Evolutionary conservation across 2,113 vertebrate genomes (phyloP), one percentile per base, ranked within the genome.

Genomic region (Oceanites oceanicus): DNA sequence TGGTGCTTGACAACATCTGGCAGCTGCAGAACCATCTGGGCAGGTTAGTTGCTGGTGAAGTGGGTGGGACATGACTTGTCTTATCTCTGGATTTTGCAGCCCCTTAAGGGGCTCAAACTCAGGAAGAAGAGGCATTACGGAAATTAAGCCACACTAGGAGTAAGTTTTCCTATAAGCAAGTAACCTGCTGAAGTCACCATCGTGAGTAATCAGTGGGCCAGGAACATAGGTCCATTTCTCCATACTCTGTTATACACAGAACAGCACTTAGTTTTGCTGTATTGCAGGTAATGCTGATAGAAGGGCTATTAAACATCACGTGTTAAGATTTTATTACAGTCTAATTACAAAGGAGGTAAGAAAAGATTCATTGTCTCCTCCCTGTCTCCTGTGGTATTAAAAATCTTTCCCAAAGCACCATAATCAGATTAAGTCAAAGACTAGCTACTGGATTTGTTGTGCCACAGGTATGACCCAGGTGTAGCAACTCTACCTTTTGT

Each of bases 401-500:
- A 92, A 90, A 50, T 22, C 45, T 74, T 85, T 90, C 53, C 70
- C 70, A 93, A 89, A 95, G 65, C 80, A 87, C 53, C 53, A 75
- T 2, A 6, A 86, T 58, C 49, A 38, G 50, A 32, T 71, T 86
- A 74, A 86, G 29, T 23, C 56, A 66, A 42, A 72, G 70, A 73
- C 2, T 3, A 84, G 38, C 25, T 81, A 74, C 47, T 36, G 55
- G 63, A 84, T 86, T 83, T 38, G 12, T 34, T 81, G 68, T 75
- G 91, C n/a, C 59, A 81, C 20, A 63, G n/a, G 23, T 77, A 77
- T 15, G 15, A 80, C 55, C 13, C 9, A 50, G 20, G 55, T 40
- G 19, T 32, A 63, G 55, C 16, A 84, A 59, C 29, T 77, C 65
- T 59, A 29, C 7, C 14, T 78, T 88, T 72, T 67, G 26, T 23